Evolutionary conservation across 2,888 invertebrate species (phyloP).

Genomic region (Odontothrips loti): DNA sequence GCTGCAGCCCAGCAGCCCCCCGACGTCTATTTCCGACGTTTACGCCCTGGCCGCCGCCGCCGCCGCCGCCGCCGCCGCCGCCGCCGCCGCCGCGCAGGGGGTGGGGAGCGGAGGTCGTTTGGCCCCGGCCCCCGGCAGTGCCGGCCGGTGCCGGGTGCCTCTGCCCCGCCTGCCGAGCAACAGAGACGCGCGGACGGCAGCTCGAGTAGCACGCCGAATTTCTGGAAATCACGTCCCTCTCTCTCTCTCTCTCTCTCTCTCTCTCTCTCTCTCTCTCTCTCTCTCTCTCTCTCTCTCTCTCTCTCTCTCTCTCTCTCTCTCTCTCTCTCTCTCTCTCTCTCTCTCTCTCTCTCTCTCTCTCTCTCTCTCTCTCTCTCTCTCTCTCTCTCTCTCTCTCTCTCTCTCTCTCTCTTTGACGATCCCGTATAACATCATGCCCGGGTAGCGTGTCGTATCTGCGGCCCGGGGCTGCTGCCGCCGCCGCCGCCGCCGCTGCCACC

Average conservation of each 20-base stretch:
- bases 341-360: too few species aligned
- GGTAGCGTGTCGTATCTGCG: too few species aligned
- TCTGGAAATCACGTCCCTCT: neutral
- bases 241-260: too few species aligned
- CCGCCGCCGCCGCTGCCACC: neutral
- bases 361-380: too few species aligned
- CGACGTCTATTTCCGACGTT: slow-evolving; percentile 19
- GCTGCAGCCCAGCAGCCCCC: neutral
- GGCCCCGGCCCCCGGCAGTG: neutral
- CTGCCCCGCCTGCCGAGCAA: neutral
- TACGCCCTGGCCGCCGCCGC: neutral
- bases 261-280: too few species aligned
- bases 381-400: too few species aligned
- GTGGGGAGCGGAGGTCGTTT: neutral
- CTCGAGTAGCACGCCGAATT: neutral
- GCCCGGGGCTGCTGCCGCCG: neutral
- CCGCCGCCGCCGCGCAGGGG: neutral
- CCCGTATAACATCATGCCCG: neutral
- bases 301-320: too few species aligned
- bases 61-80: too few species aligned
- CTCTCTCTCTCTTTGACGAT: neutral
- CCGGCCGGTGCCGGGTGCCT: neutral
- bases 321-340: too few species aligned
- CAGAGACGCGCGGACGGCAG: neutral
- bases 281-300: too few species aligned